Base-by-base conservation (phyloP, 2,797 vertebrate species). In the Microhierax caerulescens region DNA sequence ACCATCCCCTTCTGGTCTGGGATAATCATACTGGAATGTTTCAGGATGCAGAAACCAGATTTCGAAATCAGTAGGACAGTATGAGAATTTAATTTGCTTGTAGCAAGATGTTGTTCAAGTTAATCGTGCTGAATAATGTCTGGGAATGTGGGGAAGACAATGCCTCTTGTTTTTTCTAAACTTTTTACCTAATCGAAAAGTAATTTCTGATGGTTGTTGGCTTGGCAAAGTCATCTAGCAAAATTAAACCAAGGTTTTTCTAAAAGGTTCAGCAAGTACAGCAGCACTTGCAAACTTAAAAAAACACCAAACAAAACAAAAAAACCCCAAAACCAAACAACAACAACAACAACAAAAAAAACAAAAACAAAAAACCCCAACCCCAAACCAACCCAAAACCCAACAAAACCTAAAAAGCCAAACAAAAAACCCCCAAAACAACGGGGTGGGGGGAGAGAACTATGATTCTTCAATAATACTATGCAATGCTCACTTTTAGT, bases 141-240 rank as follows among this genome's bases (percentile, higher is more conserved):
- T 67, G 28, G 25, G 10, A 56, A 61, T 20, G 11, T 43, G 27
- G 9, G 37, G 39, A 80, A 39, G 37, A 39, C 37, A 39, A 18
- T n/a, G 8, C 25, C 4, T 30, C 9, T 61, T 1, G 0, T 7
- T 43, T 39, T 59, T 76, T 53, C 16, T 43, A 30, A 48, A 60
- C 10, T 13, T 39, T 79, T 67, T 48, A 37, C 34, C 21, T 54
- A 59, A 67, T 41, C 12, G 43, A 34, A 56, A 91, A 90, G 87
- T 90, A 76, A 95, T 90, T 93, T 88, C 15, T 87, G 83, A 56
- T 88, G 73, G 91, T 93, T 83, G 90, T 64, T 93, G 73, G 45
- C 85, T 21, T 50, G 78, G 67, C 5, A 32, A 43, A 64, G 18
- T 94, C 81, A 69, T 64, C 57, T 69, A 94, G 59, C 48, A 73